Evolutionary conservation across 1,140 invertebrate species (phyloP).

Genomic region (Galleria mellonella): DNA sequence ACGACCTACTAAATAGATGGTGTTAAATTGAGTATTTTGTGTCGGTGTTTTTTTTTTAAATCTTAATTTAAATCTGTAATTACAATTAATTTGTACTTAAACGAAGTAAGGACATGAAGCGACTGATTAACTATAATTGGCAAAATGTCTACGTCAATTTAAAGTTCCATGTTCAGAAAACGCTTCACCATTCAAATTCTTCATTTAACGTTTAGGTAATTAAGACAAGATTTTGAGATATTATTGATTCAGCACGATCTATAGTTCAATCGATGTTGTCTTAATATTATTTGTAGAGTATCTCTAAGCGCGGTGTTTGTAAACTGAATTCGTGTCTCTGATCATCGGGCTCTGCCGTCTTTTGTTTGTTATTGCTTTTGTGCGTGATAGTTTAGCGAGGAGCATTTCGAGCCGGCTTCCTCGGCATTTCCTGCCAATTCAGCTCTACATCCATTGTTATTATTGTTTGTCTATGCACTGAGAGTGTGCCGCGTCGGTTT

Average conservation of each 20-base stretch:
- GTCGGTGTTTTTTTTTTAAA: constrained; percentile 16
- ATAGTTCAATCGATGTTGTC: no score
- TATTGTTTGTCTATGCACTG: constrained; percentile 23
- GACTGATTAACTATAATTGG: no score
- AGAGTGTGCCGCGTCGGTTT: no score
- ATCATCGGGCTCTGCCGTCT: constrained; percentile 4
- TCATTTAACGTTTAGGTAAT: no score
- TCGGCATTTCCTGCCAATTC: constrained; percentile 46
- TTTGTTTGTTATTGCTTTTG: constrained; percentile 50
- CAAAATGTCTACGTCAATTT: no score
- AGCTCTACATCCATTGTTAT: constrained; percentile 26
- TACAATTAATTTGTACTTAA: not conserved
- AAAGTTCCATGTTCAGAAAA: no score
- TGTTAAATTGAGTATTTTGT: constrained; percentile 37
- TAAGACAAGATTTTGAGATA: no score
- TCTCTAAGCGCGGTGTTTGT: constrained; percentile 8
- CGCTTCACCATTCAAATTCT: no score
- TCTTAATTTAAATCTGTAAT: not conserved
- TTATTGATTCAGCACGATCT: no score
- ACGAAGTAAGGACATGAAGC: no score
- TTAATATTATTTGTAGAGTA: no score
- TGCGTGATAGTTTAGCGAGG: constrained; percentile 38
- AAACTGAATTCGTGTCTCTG: constrained; percentile 4
- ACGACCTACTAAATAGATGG: constrained; percentile 23
- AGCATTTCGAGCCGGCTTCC: constrained; percentile 30